Evolutionary conservation across 2,797 vertebrate species (phyloP), one percentile per base, ranked within the genome.

Genomic region (Catharus ustulatus): DNA sequence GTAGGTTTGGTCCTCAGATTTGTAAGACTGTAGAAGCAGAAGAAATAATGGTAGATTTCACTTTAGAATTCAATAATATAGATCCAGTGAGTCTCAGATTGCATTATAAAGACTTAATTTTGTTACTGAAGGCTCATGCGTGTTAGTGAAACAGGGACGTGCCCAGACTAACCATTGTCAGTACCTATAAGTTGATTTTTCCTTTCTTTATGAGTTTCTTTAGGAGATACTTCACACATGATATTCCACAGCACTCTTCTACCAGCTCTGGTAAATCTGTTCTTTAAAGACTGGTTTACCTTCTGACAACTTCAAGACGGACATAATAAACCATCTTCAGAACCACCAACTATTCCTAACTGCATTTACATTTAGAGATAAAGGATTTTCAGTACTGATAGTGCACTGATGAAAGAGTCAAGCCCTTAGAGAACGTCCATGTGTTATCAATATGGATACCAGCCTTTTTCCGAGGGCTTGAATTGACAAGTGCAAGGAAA

Each of bases 401-500:
- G 9, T 40, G 42, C 49, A 59, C 38, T 2, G 18, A 76, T 61
- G 71, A 89, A 93, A 87, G 57, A 87, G 77, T 93, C 80, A 91
- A 91, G 76, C 91, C 94, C 80, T 94, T 84, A 84, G 94, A 94
- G 91, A 94, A 88, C 55, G 76, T 51, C 52, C 91, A 61, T 71
- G 89, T 88, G 67, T 54, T 93, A 94, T 82, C 85, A 88, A 54
- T 91, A 83, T 96, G 80, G 45, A 79, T 82, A 91, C 45, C 67
- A 96, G 80, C 27, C 45, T 87, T 95, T 66, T 91, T 93, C 73
- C 69, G 58, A 73, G 59, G 38, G 79, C 66, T 94, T 78, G 59
- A 87, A 90, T 29, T 95, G 91, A 90, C 80, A 94, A 96, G 94
- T 90, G 73, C 79, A 90, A 91, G 69, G 64, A 92, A 95, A 94